Evolutionary conservation across 2,113 vertebrate species (phyloP), one percentile per base, ranked within the genome.

Genomic region (Narcine bancroftii): DNA sequence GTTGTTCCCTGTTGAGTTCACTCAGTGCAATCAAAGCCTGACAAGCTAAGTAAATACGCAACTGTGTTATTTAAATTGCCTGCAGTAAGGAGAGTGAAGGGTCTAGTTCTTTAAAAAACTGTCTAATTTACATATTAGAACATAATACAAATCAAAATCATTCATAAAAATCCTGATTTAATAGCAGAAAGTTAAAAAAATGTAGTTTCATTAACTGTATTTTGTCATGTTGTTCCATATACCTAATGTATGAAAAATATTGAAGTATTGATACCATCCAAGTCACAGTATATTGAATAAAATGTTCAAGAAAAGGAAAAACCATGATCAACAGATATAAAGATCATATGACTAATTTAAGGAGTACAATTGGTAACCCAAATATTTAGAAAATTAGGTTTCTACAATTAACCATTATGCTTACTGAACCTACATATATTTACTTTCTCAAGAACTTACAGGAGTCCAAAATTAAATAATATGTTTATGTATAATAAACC

Each of bases 1-100:
- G 96, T 91, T 96, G 95, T 69, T 92, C 65, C 91, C 92, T 94
- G 92, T 96, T 96, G 89, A 96, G 94, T 92, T 95, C 95, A 93
- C 95, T 95, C 63, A 97, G 94, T 26, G 96, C 96, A 42, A 96
- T 95, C 73, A 96, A 93, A 0, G 96, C 96, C 92, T 96, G 95
- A 83, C 96, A 95, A 73, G 92, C 94, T 94, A 92, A 73, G 92
- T 92, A 93, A 92, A 85, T 56, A 11, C 77, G 93, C 93, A 53
- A 15, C 6, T 24, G 50, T 33, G 26, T 3, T 0, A 0, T 91
- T 65, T 71, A 21, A 69, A 91, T 33, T 71, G 45, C 33, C 45
- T 66, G 39, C 6, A 15, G n/a, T 91, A 10, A 42, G 63, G 45
- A 65, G n/a, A 89, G 39, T 63, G 21, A 36, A 42, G 63, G 3